phyloP scores from a whole-genome alignment of 2,888 invertebrate genomes.

The Teinopalpus imperialis region DNA sequence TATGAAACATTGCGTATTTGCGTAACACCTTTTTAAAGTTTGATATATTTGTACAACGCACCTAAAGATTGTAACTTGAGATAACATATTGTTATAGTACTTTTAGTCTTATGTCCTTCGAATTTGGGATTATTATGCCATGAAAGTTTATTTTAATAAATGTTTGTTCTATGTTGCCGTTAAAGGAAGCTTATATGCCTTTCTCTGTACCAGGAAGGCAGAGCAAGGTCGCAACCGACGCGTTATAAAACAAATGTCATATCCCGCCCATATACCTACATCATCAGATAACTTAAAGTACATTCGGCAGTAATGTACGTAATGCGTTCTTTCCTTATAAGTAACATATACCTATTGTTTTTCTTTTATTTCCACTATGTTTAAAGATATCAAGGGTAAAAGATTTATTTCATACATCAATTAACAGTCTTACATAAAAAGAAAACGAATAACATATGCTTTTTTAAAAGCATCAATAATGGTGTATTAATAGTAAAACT shows the following conservation, averaged over 20 bases:
- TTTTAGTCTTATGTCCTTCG: not conserved
- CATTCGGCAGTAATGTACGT: slow-evolving; percentile 9
- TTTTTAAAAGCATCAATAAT: no score
- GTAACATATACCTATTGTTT: not conserved
- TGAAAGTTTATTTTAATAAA: not conserved
- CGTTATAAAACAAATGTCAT: slow-evolving; percentile 29
- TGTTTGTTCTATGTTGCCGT: slow-evolving; percentile 12
- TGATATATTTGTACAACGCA: not conserved
- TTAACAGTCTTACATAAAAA: no score
- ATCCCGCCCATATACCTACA: slow-evolving; percentile 16
- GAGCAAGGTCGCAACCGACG: slow-evolving; percentile 32
- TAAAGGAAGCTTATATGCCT: slow-evolving; percentile 29
- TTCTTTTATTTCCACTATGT: no score
- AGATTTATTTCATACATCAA: no score
- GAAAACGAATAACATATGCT: no score
- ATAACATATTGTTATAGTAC: not conserved
- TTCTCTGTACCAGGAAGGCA: slow-evolving; percentile 37
- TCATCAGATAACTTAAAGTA: slow-evolving; percentile 17
- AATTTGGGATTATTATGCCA: not conserved
- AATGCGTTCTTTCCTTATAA: slow-evolving; percentile 7
- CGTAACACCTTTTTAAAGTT: slow-evolving; percentile 12
- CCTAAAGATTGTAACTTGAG: not conserved
- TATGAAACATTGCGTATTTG: slow-evolving; percentile 5
- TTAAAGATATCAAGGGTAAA: no score
- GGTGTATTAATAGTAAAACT: no score